These are phyloP conservation scores for Diacarnus erythraeanus DNA, from an alignment of 37 sponge, comb jelly and placozoan genomes.

Conservation along the genomic window DNA sequence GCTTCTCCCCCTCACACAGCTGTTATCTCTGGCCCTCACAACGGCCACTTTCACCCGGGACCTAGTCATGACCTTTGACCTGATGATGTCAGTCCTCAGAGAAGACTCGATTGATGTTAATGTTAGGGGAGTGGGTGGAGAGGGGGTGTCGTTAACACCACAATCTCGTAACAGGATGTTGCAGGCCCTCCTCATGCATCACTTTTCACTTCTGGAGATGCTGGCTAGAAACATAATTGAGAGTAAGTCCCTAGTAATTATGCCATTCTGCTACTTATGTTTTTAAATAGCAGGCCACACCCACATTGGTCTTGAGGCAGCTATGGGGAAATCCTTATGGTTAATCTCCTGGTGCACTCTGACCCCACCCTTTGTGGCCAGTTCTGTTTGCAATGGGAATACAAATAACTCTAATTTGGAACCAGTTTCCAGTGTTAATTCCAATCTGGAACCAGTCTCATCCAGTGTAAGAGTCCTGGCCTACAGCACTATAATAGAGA, in stretches of 20 bases:
- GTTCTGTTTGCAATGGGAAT: neutral
- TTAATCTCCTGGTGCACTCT: constrained; percentile 18
- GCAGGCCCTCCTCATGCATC: neutral
- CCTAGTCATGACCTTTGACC: constrained; percentile 10
- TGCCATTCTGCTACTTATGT: neutral
- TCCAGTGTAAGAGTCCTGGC: neutral
- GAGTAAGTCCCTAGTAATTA: constrained; percentile 7
- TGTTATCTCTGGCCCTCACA: neutral
- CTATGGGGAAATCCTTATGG: constrained; percentile 26
- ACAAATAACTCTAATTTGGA: neutral
- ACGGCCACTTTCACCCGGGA: neutral
- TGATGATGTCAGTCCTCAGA: neutral
- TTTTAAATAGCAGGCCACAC: constrained; percentile 15
- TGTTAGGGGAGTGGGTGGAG: neutral
- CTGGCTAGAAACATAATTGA: neutral
- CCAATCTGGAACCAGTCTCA: neutral
- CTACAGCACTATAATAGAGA: constrained; percentile 14
- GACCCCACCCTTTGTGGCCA: neutral
- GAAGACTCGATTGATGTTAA: neutral
- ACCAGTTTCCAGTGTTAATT: neutral
- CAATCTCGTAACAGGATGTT: neutral
- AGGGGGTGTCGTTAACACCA: neutral
- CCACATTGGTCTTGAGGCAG: constrained; percentile 6
- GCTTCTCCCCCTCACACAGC: constrained; percentile 12
- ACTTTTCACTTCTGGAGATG: constrained; percentile 24